phyloP scores from a whole-genome alignment of 2,113 vertebrate species.

The Piliocolobus tephrosceles region DNA sequence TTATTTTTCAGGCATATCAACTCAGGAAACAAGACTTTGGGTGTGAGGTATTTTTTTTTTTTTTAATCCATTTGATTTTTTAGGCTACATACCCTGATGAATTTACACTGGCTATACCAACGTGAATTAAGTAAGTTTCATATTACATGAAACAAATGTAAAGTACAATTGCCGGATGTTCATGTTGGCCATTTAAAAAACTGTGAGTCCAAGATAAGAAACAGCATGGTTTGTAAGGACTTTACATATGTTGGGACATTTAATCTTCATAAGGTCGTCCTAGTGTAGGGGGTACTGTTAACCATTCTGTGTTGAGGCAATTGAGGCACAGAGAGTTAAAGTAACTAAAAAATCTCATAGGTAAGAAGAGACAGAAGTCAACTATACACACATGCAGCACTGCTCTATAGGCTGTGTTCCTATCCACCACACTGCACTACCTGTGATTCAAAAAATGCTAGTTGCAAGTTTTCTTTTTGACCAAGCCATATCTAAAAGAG shows the following conservation, averaged over 20 bases:
- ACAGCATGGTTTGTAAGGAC: neutral
- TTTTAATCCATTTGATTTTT: neutral
- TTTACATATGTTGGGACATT: neutral
- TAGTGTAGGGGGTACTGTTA: neutral
- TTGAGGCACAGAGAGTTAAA: neutral
- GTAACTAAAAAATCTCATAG: neutral
- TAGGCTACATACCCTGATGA: neutral
- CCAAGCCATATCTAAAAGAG: neutral
- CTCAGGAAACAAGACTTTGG: neutral
- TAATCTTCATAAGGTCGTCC: neutral
- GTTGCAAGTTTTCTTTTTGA: neutral
- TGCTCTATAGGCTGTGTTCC: neutral
- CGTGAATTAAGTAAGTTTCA: neutral
- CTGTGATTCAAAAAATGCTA: neutral
- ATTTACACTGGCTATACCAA: neutral
- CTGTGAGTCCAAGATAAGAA: neutral
- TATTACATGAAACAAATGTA: neutral
- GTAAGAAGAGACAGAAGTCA: neutral
- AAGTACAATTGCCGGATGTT: neutral
- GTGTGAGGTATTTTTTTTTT: neutral
- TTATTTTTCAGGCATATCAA: neutral
- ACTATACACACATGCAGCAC: accelerated
- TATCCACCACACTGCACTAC: neutral
- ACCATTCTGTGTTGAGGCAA: neutral
- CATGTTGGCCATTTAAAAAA: neutral